These are phyloP conservation scores for Apis cerana DNA, from an alignment of 1,140 invertebrate genomes.

Conservation along the genomic window DNA sequence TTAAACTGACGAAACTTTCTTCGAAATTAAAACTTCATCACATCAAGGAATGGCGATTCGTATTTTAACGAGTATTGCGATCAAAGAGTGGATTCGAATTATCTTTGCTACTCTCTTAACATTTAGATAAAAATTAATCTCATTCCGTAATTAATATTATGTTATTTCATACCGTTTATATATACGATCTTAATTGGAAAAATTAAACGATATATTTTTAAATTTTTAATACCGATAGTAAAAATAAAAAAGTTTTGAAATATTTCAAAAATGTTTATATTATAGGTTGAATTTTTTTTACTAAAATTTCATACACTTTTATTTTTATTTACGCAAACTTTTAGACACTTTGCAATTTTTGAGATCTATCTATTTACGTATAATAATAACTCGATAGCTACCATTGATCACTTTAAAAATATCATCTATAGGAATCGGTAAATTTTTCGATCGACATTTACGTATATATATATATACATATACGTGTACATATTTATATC, in stretches of 20 bases:
- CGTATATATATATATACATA: background rate
- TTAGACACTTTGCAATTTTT: background rate
- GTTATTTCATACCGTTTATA: background rate
- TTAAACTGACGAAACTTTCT: conserved; percentile 60
- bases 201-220: background rate
- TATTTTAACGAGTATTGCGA: conserved; percentile 44
- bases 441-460: background rate
- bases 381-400: background rate
- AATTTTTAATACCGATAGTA: no score
- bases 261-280: no score
- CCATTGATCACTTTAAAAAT: background rate
- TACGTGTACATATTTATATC: no score
- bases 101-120: background rate
- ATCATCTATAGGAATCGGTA: background rate
- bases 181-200: no score
- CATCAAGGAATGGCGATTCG: conserved; percentile 31
- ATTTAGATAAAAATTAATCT: background rate
- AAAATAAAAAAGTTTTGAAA: background rate
- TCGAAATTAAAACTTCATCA: conserved; percentile 47
- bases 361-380: background rate
- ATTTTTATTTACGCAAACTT: background rate
- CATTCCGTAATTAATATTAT: conserved; percentile 16
- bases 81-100: conserved; percentile 25
- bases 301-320: background rate
- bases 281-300: background rate